Percentiles rank a stretch among this genome's conserved stretches.
These are phyloP conservation scores for Pachyseris speciosa DNA, from an alignment of 64 coral and sea anemone species.

Conservation along the genomic window DNA sequence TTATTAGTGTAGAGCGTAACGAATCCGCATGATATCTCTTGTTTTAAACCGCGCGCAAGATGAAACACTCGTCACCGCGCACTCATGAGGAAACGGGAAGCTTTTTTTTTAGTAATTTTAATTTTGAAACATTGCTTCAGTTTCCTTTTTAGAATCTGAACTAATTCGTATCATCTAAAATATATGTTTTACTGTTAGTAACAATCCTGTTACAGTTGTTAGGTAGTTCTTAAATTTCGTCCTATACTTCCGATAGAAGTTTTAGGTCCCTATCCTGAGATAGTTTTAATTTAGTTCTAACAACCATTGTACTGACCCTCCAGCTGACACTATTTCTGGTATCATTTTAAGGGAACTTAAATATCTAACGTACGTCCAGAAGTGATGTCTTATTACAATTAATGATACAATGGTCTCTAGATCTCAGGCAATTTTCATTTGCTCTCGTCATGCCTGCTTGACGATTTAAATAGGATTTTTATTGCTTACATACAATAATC, in stretches of 20 bases:
- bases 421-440: not conserved
- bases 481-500: not conserved
- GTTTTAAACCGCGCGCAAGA: not conserved
- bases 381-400: not conserved
- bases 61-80: not conserved
- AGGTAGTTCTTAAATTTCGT: too few species aligned
- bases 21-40: not conserved
- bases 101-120: not conserved
- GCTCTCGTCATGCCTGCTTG: not conserved
- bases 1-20: not conserved
- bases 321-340: not conserved
- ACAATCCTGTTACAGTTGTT: too few species aligned
- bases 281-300: too few species aligned
- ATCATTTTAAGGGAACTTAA: not conserved
- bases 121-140: not conserved
- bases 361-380: not conserved
- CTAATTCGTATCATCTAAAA: too few species aligned
- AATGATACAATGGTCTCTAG: not conserved
- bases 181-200: too few species aligned
- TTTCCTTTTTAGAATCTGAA: too few species aligned
- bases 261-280: not conserved
- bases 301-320: not conserved
- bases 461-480: not conserved
- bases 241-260: not conserved
- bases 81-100: not conserved